These are phyloP conservation scores for Drosophila auraria DNA, from an alignment of 1,140 invertebrate species.

Conservation along the genomic window DNA sequence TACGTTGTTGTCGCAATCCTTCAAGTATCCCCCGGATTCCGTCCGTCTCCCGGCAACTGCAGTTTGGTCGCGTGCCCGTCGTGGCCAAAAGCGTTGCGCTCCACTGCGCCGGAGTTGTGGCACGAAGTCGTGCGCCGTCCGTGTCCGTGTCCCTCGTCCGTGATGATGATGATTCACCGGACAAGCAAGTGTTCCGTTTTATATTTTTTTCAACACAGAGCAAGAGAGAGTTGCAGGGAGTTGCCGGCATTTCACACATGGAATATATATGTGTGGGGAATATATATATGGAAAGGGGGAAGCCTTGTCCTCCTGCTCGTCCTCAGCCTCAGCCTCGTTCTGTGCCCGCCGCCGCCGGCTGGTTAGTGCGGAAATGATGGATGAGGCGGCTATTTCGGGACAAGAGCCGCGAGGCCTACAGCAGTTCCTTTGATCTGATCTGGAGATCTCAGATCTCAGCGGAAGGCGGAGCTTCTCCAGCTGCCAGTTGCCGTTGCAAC, in stretches of 20 bases:
- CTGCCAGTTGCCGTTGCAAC: slow-evolving; percentile 20
- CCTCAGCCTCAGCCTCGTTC: background rate
- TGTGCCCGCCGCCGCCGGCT: slow-evolving; percentile 12
- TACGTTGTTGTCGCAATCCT: slow-evolving; percentile 40
- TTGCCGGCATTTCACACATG: slow-evolving; percentile 39
- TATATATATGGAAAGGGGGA: background rate
- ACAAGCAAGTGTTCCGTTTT: slow-evolving; percentile 18
- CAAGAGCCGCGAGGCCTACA: background rate
- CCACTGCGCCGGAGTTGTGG: slow-evolving; percentile 47
- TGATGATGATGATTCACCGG: slow-evolving; percentile 47
- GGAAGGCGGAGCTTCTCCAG: background rate
- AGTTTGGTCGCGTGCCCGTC: slow-evolving; percentile 65
- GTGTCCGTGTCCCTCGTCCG: background rate
- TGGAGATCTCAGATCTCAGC: slow-evolving; percentile 2
- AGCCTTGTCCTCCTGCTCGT: background rate
- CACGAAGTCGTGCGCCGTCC: slow-evolving; percentile 20
- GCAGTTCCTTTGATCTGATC: slow-evolving; percentile 27
- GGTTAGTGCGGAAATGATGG: slow-evolving; percentile 46
- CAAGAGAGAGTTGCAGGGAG: background rate
- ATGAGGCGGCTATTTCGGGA: slow-evolving; percentile 59
- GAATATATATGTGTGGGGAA: background rate
- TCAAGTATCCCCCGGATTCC: slow-evolving; percentile 20
- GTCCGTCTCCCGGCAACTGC: slow-evolving; percentile 43
- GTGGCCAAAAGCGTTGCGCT: slow-evolving; percentile 45
- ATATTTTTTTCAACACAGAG: background rate